Evolutionary conservation across 92 coral and sea anemone species (phyloP), one percentile per base, ranked within the genome.

Genomic region (Zoanthus sansibaricus): DNA sequence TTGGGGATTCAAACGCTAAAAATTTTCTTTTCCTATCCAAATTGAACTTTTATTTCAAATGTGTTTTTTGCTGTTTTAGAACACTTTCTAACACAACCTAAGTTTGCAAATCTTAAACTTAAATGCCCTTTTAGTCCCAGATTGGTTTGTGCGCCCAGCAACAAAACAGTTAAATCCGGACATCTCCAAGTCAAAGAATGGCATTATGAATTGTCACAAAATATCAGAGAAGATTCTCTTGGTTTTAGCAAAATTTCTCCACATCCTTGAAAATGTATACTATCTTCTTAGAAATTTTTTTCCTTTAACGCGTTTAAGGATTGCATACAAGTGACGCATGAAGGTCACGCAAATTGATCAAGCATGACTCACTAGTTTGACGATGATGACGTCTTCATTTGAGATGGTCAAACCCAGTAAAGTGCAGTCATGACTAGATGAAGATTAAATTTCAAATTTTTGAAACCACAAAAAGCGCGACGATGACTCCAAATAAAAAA

Each of bases 131-230:
- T 33, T 33, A 1, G 42, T 33, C 42, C 1, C 1, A 33, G 2
- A 2, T 37, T 37, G 42, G 20, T 55, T 77, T n/a, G 9, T 25
- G 10, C 82, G 55, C 5, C 82, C 49, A 3, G 51, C 68, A 55
- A 77, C 82, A 30, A 31, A 9, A 16, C 69, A 77, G 15, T 33
- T 7, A 59, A 37, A 37, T 37, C 30, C 82, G 14, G 82, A 71
- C 82, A 56, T 56, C 54, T 56, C 82, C 66, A 58, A 68, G 32
- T 68, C 72, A 68, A 64, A 68, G 72, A 68, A 45, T 2, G 12
- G 20, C 72, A 32, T 68, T 20, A 20, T 20, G 33, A 2, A 18
- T n/a, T n/a, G 33, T 10, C 0, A 62, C 15, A 2, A 62, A 62
- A 62, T 62, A 62, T 12, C 69, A 62, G 15, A 7, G 69, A 62